Base-by-base conservation (phyloP, 2,888 invertebrate species). In the Ptychoptera albimana region DNA sequence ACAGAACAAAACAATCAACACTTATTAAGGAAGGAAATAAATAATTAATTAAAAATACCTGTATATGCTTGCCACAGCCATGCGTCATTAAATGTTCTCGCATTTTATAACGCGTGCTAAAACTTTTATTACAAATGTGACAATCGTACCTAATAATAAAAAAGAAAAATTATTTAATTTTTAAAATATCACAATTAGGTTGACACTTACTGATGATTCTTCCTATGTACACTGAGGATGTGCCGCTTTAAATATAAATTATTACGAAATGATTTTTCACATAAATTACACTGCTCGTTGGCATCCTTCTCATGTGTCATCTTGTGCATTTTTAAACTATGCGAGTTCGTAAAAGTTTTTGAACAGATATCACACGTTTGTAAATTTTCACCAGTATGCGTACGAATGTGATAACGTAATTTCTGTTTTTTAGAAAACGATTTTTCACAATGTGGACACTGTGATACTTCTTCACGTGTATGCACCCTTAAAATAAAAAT, bases 341-440 rank as follows among this genome's bases (percentile, higher is more conserved):
- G 71, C 8, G 65, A 32, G 9, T 72, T 72, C 0, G 73, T 73
- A 51, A 73, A 73, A 50, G 70, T 50, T 50, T 71, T 71, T 1
- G 66, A 60, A 47, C 71, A 71, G 1, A 70, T 59, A 1, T 63
- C 50, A 45, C 71, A 71, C 0, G 69, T 68, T 51, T 71, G 68
- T 11, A 32, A n/a, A 32, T 32, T 72, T 56, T 72, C 72, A 16
- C 73, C 73, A 0, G 73, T 73, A 50, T 73, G 73, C 51, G 67
- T 70, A 32, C 72, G 57, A 32, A 71, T 68, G 52, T 73, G 73
- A 51, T 73, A 73, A 0, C 67, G 72, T 8, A 73, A 57, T 51
- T 73, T 73, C 2, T 73, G 72, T 51, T 71, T 72, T 57, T 72
- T 72, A 1, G 68, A 69, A 50, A 73, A 73, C 1, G 69, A 69